Percentiles rank a stretch among this genome's conserved stretches.
phyloP scores from a whole-genome alignment of 2,888 invertebrate genomes.

The Drosophila affinis region DNA sequence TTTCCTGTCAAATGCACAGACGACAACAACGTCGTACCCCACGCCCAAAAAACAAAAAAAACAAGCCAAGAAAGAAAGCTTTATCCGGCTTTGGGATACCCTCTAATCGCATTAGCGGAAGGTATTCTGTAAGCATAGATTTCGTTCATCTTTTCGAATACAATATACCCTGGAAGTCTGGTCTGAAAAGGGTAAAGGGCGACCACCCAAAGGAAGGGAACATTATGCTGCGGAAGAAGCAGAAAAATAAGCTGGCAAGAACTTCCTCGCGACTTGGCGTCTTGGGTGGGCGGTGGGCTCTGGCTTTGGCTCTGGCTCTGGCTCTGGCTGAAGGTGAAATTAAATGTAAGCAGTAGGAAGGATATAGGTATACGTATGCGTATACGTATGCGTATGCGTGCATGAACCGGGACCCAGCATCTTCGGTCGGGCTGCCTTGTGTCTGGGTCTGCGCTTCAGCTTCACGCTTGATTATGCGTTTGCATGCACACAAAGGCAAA shows the following conservation, averaged over 20 bases:
- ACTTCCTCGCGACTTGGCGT: conserved; percentile 37
- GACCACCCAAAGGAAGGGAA: background rate
- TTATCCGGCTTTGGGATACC: background rate
- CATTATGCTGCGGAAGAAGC: background rate
- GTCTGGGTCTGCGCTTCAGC: conserved; percentile 54
- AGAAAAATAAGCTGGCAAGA: background rate
- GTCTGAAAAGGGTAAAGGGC: background rate
- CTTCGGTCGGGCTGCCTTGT: conserved; percentile 12
- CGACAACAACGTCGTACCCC: conserved; percentile 57
- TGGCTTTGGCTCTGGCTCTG: background rate
- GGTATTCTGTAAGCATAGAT: background rate
- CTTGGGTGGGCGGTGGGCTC: conserved; percentile 36
- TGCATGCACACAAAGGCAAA: conserved; percentile 77
- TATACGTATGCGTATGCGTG: conserved; percentile 42
- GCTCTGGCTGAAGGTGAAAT: conserved; percentile 68
- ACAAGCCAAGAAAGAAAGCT: conserved; percentile 1
- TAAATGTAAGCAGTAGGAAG: conserved; percentile 72
- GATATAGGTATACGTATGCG: conserved; percentile 43
- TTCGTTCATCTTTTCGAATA: background rate
- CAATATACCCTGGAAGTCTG: background rate
- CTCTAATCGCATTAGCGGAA: background rate
- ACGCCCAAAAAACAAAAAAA: conserved; percentile 51
- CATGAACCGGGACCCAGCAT: conserved; percentile 9
- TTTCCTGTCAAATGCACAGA: conserved; percentile 80
- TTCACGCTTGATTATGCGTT: conserved; percentile 77